Base-by-base conservation (phyloP, 1,140 invertebrate genomes). In the Colletes gigas region DNA sequence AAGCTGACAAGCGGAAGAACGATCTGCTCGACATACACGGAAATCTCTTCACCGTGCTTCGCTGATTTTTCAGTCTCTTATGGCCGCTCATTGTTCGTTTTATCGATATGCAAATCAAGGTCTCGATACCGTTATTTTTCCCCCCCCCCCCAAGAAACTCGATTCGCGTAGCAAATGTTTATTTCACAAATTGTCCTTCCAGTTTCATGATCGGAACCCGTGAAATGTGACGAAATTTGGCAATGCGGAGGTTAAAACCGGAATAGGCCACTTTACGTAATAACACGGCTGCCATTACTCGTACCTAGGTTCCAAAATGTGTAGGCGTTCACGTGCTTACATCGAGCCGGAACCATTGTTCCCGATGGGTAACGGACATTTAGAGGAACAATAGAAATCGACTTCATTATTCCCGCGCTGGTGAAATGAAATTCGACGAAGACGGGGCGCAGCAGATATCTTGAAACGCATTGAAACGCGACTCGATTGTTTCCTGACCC, bases 211-310 rank as follows among this genome's bases (percentile, higher is more conserved):
- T 21, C 21, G 5, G 4, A 4, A 2, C 9, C 0, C 0, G 5
- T 15, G 4, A 52, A 63, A 63, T n/a, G 9, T 15, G 15, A 21
- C 14, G 57, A 62, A 21, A 78, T 78, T 62, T 39, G 57, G 57
- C 39, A 52, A 50, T 54, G 41, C 12, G 7, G 14, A 1, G 59
- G 14, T 21, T n/a, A 52, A 30, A 54, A 78, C 60, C n/a, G 68
- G 72, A 78, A 44, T 78, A 78, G 76, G 76, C 52, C 57, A 54
- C 62, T 78, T 68, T 78, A 78, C 76, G 60, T 71, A 78, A 78
- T 52, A 71, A 41, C 30, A 6, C 47, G 44, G 57, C 30, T 71
- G 67, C 17, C 62, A 52, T 78, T 78, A 78, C 59, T 78, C 76
- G 54, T 78, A 78, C 39, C 68, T 44, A 50, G 30, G 44, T 55